Conservation (phyloP, 1,140 invertebrate species). For the Caenorhabditis remanei region DNA sequence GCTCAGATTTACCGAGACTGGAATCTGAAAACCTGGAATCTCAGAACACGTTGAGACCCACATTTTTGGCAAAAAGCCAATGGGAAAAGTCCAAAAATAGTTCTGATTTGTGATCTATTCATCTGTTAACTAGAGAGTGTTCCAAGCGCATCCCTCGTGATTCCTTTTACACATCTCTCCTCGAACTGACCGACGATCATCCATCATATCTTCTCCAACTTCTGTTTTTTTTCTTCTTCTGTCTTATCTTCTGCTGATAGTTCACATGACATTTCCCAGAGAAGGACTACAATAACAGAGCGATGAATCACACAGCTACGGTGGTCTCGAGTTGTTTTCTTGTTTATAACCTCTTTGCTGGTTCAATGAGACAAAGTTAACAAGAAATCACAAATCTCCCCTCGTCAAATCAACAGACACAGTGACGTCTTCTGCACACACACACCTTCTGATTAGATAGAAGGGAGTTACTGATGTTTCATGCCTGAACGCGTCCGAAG, state of each 20-base stretch:
- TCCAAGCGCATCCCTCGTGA: neutral
- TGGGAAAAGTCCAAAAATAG: neutral
- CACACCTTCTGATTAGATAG: too few relatives aligned
- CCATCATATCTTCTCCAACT: neutral
- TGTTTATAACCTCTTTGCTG: neutral
- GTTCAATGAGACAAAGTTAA: neutral
- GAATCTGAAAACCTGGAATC: too few relatives aligned
- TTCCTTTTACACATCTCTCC: neutral
- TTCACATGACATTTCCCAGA: neutral
- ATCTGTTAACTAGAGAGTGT: neutral
- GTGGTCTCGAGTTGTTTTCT: neutral
- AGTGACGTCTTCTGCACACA: slow-evolving; percentile 3
- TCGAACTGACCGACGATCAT: slow-evolving; percentile 30
- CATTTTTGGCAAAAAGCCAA: too few relatives aligned
- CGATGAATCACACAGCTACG: too few relatives aligned
- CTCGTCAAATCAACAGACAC: neutral
- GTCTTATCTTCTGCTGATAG: neutral
- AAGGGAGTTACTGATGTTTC: neutral
- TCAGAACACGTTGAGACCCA: too few relatives aligned
- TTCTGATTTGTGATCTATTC: slow-evolving; percentile 35
- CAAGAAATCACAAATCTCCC: slow-evolving; percentile 6
- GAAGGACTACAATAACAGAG: neutral
- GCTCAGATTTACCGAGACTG: too few relatives aligned
- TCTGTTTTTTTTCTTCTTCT: neutral
- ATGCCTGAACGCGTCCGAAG: neutral